Evolutionary conservation across 2,888 invertebrate species (phyloP).

Genomic region (Argyra leucocephala): DNA sequence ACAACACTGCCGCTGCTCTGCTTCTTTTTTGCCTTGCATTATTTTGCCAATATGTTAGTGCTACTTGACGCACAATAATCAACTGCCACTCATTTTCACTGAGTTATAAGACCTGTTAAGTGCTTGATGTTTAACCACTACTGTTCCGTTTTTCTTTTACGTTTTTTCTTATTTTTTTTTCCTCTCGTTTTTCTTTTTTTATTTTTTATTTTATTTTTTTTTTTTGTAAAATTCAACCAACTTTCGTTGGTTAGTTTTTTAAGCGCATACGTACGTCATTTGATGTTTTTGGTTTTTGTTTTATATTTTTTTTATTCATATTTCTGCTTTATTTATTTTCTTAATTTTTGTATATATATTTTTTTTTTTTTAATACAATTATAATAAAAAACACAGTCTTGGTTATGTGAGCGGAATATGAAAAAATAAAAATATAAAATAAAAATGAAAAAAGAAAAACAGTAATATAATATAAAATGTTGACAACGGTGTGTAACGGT

Average conservation of each 20-base stretch:
- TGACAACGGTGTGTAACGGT: neutral
- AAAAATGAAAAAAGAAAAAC: neutral
- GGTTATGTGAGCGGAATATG: neutral
- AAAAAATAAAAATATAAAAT: neutral
- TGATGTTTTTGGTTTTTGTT: neutral
- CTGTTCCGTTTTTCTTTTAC: neutral
- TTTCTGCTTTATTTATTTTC: no score
- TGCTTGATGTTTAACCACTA: slow-evolving; percentile 6
- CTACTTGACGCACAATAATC: slow-evolving; percentile 3
- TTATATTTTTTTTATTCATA: neutral
- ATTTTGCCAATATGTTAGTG: neutral
- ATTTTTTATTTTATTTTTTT: neutral
- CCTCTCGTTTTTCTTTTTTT: neutral
- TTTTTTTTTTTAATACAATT: neutral
- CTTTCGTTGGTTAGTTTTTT: slow-evolving; percentile 1
- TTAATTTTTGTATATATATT: no score
- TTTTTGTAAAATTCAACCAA: neutral
- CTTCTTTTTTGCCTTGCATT: neutral
- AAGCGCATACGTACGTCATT: neutral
- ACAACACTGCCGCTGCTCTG: no score
- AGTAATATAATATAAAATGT: neutral
- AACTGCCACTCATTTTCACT: slow-evolving; percentile 4
- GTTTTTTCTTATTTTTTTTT: no score
- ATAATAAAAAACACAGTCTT: neutral
- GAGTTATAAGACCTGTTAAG: slow-evolving; percentile 6